Percentiles rank a stretch among this genome's conserved stretches.
Evolutionary conservation across 2,888 invertebrate genomes (phyloP).

Genomic region (Xanthostigma xanthostigma): DNA sequence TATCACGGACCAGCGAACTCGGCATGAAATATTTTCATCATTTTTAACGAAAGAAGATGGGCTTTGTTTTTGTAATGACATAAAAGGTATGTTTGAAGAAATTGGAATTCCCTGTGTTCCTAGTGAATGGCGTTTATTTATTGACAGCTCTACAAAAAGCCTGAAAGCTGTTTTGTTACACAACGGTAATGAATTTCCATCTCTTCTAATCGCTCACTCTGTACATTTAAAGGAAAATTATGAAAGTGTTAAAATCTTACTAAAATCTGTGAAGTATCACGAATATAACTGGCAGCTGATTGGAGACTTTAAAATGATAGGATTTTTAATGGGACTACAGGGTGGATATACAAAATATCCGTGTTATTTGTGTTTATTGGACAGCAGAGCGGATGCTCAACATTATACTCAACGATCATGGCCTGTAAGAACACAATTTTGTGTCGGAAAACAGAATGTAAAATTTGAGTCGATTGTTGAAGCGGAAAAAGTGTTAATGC

Average conservation of each 20-base stretch:
- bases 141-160: slow-evolving; percentile 12
- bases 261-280: slow-evolving; percentile 16
- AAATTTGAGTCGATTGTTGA: slow-evolving; percentile 10
- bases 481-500: slow-evolving; percentile 9
- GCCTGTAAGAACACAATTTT: slow-evolving; percentile 11
- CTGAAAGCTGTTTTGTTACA: slow-evolving; percentile 15
- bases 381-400: slow-evolving; percentile 11
- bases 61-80: slow-evolving; percentile 13
- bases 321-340: slow-evolving; percentile 16
- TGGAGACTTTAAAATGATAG: slow-evolving; percentile 20
- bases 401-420: slow-evolving; percentile 13
- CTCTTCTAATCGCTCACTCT: slow-evolving; percentile 18
- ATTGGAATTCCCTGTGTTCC: slow-evolving; percentile 10
- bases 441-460: slow-evolving; percentile 12
- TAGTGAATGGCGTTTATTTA: slow-evolving; percentile 12
- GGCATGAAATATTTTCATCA: slow-evolving; percentile 9
- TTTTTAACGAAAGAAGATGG: slow-evolving; percentile 13
- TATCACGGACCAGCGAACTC: slow-evolving; percentile 7
- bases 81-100: slow-evolving; percentile 12
- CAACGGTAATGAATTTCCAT: slow-evolving; percentile 17
- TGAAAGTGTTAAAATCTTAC: slow-evolving; percentile 17
- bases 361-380: slow-evolving; percentile 17
- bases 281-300: slow-evolving; percentile 17
- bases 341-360: slow-evolving; percentile 16
- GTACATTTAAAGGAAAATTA: slow-evolving; percentile 19